Conservation (phyloP, 1,140 invertebrate species). For the Bombus consobrinus region DNA sequence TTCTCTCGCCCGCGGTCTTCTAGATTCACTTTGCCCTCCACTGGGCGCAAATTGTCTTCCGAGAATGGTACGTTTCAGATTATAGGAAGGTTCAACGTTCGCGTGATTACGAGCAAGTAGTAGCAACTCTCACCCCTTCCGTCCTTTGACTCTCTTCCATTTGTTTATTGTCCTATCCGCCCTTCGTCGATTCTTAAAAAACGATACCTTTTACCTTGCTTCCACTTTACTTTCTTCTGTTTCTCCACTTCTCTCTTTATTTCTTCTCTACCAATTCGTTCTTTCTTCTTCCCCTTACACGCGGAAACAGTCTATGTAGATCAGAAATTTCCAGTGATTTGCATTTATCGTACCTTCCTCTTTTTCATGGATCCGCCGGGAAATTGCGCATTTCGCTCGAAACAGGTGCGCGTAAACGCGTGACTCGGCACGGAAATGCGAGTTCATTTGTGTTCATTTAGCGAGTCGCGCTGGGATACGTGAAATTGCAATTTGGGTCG, state of each 20-base stretch:
- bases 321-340: constrained; percentile 2
- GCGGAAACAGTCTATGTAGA: not conserved
- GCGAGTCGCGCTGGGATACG: not conserved
- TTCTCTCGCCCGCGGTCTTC: constrained; percentile 43
- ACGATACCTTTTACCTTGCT: not conserved
- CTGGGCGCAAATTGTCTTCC: constrained; percentile 75
- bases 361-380: not conserved
- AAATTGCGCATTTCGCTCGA: not conserved
- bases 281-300: not conserved
- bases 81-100: constrained; percentile 67
- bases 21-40: constrained; percentile 54
- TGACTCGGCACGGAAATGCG: not conserved
- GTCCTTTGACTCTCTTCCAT: constrained; percentile 59
- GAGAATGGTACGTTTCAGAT: constrained; percentile 69
- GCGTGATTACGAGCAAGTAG: constrained; percentile 58
- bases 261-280: not conserved
- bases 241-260: not conserved
- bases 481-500: not conserved
- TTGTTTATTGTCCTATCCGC: constrained; percentile 35
- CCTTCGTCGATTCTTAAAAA: not conserved
- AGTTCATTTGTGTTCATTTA: constrained; percentile 9
- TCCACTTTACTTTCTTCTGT: not conserved
- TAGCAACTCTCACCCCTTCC: constrained; percentile 36
- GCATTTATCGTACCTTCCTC: not conserved
- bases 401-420: constrained; percentile 11